phyloP scores from a whole-genome alignment of 2,797 vertebrate genomes.

The Sebastes hubbsi region DNA sequence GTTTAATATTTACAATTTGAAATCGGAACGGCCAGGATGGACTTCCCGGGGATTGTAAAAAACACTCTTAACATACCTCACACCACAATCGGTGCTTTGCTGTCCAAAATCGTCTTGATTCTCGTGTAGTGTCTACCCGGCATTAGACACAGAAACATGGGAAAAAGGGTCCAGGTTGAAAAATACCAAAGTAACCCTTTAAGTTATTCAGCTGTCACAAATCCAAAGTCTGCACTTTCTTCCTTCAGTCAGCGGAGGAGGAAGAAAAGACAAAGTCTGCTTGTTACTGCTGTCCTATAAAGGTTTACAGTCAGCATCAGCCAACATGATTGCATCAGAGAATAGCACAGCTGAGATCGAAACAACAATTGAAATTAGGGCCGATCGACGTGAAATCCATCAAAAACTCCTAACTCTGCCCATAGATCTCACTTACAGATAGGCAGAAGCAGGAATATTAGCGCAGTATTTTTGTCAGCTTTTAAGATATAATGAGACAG shows the following conservation, averaged over 20 bases:
- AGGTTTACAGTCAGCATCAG: conserved; percentile 16
- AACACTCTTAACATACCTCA: rapidly evolving
- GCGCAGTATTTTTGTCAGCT: conserved; percentile 26
- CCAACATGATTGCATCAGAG: conserved; percentile 5
- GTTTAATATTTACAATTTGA: no score
- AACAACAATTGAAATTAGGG: conserved; percentile 2
- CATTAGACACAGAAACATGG: no score
- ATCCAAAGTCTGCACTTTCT: conserved; percentile 11
- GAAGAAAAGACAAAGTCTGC: not conserved
- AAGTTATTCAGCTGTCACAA: not conserved
- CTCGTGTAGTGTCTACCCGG: no score
- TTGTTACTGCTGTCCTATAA: conserved; percentile 1
- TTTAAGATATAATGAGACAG: conserved; percentile 51
- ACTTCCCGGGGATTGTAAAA: no score
- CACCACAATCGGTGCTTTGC: no score
- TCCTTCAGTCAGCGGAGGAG: not conserved
- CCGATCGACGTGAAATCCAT: conserved; percentile 5
- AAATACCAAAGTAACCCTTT: no score
- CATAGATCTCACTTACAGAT: conserved; percentile 31
- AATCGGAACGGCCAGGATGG: rapidly evolving
- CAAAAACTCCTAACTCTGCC: not conserved
- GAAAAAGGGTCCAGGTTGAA: no score
- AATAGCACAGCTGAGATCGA: conserved; percentile 2
- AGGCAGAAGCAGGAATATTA: conserved; percentile 8
- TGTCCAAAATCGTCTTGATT: no score